Evolutionary conservation across 2,888 invertebrate species (phyloP).

Genomic region (Erynnis tages): DNA sequence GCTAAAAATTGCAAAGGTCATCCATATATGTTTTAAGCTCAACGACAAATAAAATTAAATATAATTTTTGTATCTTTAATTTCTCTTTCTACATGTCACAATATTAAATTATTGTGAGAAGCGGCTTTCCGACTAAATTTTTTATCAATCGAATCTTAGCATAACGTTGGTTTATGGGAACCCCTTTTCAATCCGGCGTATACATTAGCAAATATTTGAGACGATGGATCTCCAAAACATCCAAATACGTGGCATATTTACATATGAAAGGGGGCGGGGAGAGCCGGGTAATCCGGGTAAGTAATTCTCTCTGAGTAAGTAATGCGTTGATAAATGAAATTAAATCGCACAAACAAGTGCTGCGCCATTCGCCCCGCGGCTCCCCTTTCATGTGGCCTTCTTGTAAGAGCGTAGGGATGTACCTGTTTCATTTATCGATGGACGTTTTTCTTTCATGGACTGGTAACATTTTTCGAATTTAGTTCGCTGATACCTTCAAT

Average conservation of each 20-base stretch:
- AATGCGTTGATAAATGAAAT: slow-evolving; percentile 82
- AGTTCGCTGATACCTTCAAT: no score
- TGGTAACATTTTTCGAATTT: no score
- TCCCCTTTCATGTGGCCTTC: slow-evolving; percentile 56
- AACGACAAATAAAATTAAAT: no score
- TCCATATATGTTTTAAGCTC: no score
- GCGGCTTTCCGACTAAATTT: no score
- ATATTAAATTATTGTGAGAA: no score
- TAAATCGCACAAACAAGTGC: slow-evolving; percentile 82
- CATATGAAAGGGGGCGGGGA: slow-evolving; percentile 49
- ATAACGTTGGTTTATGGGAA: no score
- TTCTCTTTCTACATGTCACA: no score
- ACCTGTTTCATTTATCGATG: background rate
- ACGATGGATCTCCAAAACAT: slow-evolving; percentile 29
- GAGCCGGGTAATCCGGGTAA: slow-evolving; percentile 74
- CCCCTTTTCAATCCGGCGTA: no score
- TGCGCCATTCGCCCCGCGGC: slow-evolving; percentile 63
- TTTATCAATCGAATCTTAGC: no score
- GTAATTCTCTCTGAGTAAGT: slow-evolving; percentile 79
- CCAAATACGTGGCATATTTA: slow-evolving; percentile 47
- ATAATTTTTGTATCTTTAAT: no score
- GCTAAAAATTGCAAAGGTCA: no score
- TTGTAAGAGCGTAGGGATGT: slow-evolving; percentile 51
- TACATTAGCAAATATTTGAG: background rate
- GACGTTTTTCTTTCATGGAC: background rate